These are phyloP conservation scores for Ridgeia piscesae DNA, from an alignment of 1,140 invertebrate genomes.

Conservation along the genomic window DNA sequence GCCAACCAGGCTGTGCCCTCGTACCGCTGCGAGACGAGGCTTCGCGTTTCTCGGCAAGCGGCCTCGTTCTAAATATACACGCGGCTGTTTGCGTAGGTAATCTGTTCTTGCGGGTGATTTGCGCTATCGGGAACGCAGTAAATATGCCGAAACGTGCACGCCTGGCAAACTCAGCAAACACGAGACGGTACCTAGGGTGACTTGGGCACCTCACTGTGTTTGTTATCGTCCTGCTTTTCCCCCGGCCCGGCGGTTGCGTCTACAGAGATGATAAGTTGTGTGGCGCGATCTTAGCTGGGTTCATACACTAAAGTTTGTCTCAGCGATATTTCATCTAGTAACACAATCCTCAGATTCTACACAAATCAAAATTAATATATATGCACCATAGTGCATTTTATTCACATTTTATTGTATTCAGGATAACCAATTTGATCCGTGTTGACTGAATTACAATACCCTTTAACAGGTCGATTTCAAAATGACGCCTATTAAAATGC, in stretches of 20 bases:
- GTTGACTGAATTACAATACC: not conserved
- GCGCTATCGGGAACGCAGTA: not conserved
- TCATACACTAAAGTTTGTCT: no score
- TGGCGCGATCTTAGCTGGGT: no score
- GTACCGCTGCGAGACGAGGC: not conserved
- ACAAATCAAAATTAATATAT: no score
- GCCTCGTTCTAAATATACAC: not conserved
- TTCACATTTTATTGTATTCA: no score
- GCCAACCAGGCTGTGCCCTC: not conserved
- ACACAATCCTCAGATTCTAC: no score
- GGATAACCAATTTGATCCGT: no score
- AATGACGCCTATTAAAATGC: no score
- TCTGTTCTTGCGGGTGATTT: not conserved
- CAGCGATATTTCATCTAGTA: no score
- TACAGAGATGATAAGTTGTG: not conserved
- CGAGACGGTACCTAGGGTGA: not conserved
- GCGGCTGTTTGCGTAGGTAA: not conserved
- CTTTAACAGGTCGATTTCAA: not conserved
- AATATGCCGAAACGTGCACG: not conserved
- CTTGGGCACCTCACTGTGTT: not conserved
- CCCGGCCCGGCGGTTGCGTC: no score
- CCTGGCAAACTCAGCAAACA: not conserved
- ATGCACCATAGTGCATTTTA: no score
- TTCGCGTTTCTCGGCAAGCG: not conserved
- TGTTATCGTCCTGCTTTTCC: not conserved